Conservation (phyloP, 2,888 invertebrate genomes). For the Diabrotica balteata region DNA sequence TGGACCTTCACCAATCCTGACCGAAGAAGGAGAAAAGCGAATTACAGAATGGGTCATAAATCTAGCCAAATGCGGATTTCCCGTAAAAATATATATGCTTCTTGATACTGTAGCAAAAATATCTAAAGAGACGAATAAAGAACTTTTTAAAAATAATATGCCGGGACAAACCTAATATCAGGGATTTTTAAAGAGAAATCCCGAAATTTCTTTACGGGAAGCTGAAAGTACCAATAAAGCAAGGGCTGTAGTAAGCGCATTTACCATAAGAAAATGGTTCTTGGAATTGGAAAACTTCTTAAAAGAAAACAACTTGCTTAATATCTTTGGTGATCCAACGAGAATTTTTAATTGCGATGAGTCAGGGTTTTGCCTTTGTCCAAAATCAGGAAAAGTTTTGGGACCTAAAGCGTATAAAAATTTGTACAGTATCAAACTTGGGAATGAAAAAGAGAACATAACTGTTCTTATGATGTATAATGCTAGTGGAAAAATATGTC, state of each 20-base stretch:
- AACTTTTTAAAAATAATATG: conserved; percentile 20
- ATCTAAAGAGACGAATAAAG: conserved; percentile 20
- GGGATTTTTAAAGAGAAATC: conserved; percentile 45
- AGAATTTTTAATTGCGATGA: conserved; percentile 51
- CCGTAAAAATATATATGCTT: conserved; percentile 44
- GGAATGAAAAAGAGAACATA: conserved; percentile 47
- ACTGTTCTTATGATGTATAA: conserved; percentile 44
- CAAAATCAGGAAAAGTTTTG: conserved; percentile 17
- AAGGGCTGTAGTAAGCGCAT: conserved; percentile 32
- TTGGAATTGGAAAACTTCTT: conserved; percentile 17
- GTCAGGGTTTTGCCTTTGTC: conserved; percentile 35
- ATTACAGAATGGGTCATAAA: background rate
- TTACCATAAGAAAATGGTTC: conserved; percentile 15
- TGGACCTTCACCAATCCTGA: background rate
- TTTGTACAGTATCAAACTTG: conserved; percentile 39
- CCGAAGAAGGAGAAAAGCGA: background rate
- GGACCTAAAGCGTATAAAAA: conserved; percentile 38
- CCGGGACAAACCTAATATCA: conserved; percentile 44
- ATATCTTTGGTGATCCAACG: conserved; percentile 38
- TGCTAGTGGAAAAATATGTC: conserved; percentile 33
- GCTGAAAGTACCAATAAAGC: conserved; percentile 24
- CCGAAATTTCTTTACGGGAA: conserved; percentile 27
- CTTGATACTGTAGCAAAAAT: conserved; percentile 45
- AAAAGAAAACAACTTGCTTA: conserved; percentile 1
- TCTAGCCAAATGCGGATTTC: conserved; percentile 48